A percentile compares a stretch with the other conserved stretches of the same genome.
Evolutionary conservation across 2,888 invertebrate species (phyloP).

Genomic region (Chelonus formosanus): DNA sequence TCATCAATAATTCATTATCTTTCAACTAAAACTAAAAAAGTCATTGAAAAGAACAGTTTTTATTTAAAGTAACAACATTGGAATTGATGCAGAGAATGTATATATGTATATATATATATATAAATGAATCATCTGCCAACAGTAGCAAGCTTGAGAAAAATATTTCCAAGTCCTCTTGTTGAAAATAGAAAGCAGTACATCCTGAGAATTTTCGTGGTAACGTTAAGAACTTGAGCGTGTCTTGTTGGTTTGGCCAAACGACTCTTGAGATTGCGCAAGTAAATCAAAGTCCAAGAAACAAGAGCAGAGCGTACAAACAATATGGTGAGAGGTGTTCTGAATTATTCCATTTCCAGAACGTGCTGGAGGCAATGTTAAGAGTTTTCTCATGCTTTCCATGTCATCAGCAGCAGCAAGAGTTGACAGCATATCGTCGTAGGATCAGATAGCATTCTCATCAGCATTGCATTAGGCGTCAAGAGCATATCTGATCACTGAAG

Average conservation of each 20-base stretch:
- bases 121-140: neutral
- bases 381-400: too few relatives aligned
- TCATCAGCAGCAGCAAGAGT: too few relatives aligned
- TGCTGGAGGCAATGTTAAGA: conserved; percentile 4
- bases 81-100: too few relatives aligned
- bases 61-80: too few relatives aligned
- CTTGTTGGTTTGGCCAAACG: conserved; percentile 6
- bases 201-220: neutral
- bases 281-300: conserved; percentile 26
- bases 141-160: neutral
- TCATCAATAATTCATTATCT: too few relatives aligned
- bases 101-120: neutral
- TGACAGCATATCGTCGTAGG: too few relatives aligned
- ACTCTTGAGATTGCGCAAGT: conserved; percentile 25
- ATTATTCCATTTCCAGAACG: conserved; percentile 5
- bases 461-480: neutral
- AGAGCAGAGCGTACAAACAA: conserved; percentile 15
- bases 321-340: neutral
- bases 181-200: neutral
- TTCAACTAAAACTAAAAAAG: too few relatives aligned
- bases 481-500: conserved; percentile 8
- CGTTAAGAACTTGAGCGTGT: conserved; percentile 24
- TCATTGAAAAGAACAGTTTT: too few relatives aligned
- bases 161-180: conserved; percentile 10
- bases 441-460: too few relatives aligned